Evolutionary conservation across 1,140 invertebrate species (phyloP).

Genomic region (Uloborus diversus): DNA sequence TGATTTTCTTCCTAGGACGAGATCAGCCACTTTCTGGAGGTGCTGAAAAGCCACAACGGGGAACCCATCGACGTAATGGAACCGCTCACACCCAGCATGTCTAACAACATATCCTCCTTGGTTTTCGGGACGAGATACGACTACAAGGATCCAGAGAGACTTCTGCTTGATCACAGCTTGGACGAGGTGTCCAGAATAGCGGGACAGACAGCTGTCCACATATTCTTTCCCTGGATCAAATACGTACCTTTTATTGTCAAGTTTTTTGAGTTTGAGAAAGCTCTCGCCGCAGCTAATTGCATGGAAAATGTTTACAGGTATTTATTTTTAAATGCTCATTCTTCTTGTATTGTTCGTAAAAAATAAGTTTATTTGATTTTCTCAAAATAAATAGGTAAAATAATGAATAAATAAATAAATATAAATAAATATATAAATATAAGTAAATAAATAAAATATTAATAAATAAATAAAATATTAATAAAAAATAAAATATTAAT

Average conservation of each 20-base stretch:
- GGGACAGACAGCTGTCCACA: background rate
- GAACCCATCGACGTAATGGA: conserved; percentile 35
- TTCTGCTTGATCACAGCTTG: conserved; percentile 28
- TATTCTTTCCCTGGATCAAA: conserved; percentile 52
- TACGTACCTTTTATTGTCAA: conserved; percentile 6
- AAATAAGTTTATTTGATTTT: too few relatives aligned
- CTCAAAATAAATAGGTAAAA: too few relatives aligned
- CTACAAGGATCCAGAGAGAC: conserved; percentile 47
- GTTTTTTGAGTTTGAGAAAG: background rate
- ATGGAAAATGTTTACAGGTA: background rate
- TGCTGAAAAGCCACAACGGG: background rate
- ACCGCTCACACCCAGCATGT: conserved; percentile 51
- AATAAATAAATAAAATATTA: too few relatives aligned
- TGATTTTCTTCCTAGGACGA: too few relatives aligned
- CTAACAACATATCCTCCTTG: conserved; percentile 56
- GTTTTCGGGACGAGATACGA: conserved; percentile 57
- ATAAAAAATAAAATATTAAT: too few relatives aligned
- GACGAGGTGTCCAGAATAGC: background rate
- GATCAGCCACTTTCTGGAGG: conserved; percentile 31
- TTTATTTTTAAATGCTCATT: background rate
- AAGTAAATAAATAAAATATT: too few relatives aligned
- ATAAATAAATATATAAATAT: too few relatives aligned
- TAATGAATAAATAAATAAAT: too few relatives aligned
- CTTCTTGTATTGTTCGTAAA: too few relatives aligned
- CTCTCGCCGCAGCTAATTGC: background rate